Evolutionary conservation across 2,797 vertebrate genomes (phyloP).

Genomic region (Glossophaga mutica): DNA sequence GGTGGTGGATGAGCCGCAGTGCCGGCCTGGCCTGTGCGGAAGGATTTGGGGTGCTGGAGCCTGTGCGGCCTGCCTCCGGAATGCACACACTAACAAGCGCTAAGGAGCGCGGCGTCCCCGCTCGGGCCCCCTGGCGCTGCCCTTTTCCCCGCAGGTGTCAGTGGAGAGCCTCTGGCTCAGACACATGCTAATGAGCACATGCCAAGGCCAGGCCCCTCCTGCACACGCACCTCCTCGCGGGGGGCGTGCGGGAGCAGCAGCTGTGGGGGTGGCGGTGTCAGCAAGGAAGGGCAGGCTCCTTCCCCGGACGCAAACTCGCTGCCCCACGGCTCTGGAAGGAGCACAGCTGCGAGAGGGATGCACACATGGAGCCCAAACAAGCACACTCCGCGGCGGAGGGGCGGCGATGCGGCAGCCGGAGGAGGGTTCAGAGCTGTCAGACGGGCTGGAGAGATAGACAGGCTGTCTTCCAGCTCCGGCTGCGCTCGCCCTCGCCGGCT

Average conservation of each 20-base stretch:
- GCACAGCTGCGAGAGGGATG: constrained; percentile 29
- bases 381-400: background rate
- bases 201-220: background rate
- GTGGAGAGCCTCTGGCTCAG: background rate
- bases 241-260: background rate
- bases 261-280: background rate
- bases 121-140: background rate
- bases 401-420: background rate
- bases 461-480: background rate
- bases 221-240: background rate
- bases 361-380: constrained; percentile 37
- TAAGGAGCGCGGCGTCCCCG: background rate
- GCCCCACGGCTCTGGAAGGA: background rate
- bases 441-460: constrained; percentile 42
- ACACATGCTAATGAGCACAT: background rate
- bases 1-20: background rate
- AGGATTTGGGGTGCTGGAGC: background rate
- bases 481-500: constrained; percentile 8
- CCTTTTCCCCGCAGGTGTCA: constrained; percentile 30
- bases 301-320: background rate
- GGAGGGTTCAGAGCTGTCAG: constrained; percentile 50
- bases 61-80: background rate
- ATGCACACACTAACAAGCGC: background rate
- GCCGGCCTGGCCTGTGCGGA: background rate
- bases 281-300: background rate